These are phyloP conservation scores for Synanthedon tipuliformis DNA, from an alignment of 2,888 invertebrate genomes.

Conservation along the genomic window DNA sequence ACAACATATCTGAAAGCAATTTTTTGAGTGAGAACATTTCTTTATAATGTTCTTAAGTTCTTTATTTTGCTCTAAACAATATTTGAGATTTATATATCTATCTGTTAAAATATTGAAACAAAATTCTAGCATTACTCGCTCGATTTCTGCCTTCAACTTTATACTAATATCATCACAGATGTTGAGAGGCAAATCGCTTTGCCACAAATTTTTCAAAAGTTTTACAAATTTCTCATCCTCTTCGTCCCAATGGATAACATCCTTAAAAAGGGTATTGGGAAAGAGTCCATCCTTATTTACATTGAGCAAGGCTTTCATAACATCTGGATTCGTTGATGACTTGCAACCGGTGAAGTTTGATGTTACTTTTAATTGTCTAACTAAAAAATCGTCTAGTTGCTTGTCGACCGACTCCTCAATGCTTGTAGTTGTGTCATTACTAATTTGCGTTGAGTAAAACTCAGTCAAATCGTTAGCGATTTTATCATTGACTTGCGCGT, in stretches of 20 bases:
- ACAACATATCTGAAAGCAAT: constrained; percentile 47
- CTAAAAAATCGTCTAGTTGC: constrained; percentile 39
- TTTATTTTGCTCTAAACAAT: constrained; percentile 15
- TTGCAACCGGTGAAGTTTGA: constrained; percentile 23
- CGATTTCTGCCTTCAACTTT: constrained; percentile 43
- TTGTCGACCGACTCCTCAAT: constrained; percentile 15
- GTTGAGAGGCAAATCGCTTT: constrained; percentile 11
- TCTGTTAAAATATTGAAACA: constrained; percentile 20
- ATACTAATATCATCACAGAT: constrained; percentile 32
- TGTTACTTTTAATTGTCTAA: constrained; percentile 29
- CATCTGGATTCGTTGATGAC: constrained; percentile 32
- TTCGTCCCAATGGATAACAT: constrained; percentile 33
- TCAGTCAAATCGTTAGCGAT: constrained; percentile 27
- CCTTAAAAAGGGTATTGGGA: constrained; percentile 20
- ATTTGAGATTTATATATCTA: constrained; percentile 13
- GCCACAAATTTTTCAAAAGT: constrained; percentile 37
- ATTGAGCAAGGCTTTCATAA: constrained; percentile 45
- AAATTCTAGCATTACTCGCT: constrained; percentile 26
- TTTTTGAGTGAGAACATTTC: constrained; percentile 30
- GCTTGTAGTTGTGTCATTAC: constrained; percentile 5
- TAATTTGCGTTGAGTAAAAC: constrained; percentile 24
- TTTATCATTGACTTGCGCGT: constrained; percentile 33
- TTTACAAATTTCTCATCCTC: constrained; percentile 16
- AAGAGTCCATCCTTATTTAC: constrained; percentile 24
- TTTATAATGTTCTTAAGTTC: constrained; percentile 21